Base-by-base conservation (phyloP, 2,113 vertebrate genomes). In the Craseonycteris thonglongyai region DNA sequence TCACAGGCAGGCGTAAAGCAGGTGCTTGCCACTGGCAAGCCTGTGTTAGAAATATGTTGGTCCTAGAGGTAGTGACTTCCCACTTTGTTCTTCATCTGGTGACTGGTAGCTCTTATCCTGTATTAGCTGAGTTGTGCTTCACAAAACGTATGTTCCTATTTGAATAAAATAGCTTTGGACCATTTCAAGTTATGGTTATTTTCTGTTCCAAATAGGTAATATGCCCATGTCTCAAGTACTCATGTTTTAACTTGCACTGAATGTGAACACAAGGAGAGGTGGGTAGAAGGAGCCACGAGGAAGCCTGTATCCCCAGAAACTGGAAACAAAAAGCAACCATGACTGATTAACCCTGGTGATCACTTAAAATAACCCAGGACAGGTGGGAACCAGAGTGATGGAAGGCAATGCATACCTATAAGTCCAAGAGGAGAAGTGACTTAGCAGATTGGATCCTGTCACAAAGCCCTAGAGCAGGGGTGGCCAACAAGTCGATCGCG, bases 31-130 rank as follows among this genome's bases (percentile, higher is more conserved):
- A 21, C 15, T 0, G 26, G 49, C 68, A 11, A 14, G 38, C 26
- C 14, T 10, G 3, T 28, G 22, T 38, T n/a, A 54, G 30, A 71
- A 21, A 35, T 0, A 5, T 0, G 35, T 4, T 16, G 1, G 16
- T 30, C 84, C 35, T 76, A 15, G 21, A 42, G 54, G 91, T 2
- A 28, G 51, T 13, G 7, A 6, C 63, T 42, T 54, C 4, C 58
- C 18, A n/a, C 12, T 47, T 30, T 5, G 33, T 14, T 19, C 49
- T 42, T 30, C 56, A 24, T 6, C 1, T 4, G 28, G 68, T 78
- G 72, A 24, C 12, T 16, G 65, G 56, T 21, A 47, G 49, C 22
- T 35, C 13, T 80, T 2, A 33, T 12, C 33, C 21, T 7, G 33
- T 15, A n/a, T 0, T 10, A 69, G 86, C 30, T 63, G 63, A 75